Base-by-base conservation (phyloP, 1,140 invertebrate genomes). In the Bombus balteatus region DNA sequence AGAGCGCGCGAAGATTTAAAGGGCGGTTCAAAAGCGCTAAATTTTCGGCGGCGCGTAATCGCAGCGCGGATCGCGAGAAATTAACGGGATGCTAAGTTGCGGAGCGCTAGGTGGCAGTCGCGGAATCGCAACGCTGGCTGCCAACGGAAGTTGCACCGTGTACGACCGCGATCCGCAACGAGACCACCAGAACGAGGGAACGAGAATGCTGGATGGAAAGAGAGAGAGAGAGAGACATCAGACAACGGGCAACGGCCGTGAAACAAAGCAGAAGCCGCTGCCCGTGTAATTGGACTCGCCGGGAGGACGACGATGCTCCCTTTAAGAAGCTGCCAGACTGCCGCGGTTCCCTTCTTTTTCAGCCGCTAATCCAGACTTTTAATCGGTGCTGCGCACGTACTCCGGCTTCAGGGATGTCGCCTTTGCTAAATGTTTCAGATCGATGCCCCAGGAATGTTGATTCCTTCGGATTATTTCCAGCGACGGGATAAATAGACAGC, bases 221-320 rank as follows among this genome's bases (percentile, higher is more conserved):
- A n/a, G 1, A 41, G 37, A 59, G 34, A 41, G 75, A 59, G 34
- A 41, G 75, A 32, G 28, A 34, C 37, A 85, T 91, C 92, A 89
- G 88, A 85, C 90, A 90, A 87, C 90, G 88, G 90, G 92, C 93
- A 95, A 92, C 88, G 92, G 93, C 92, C 94, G 94, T 95, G 94
- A 95, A 95, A 95, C 94, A 95, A 94, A 95, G 94, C 94, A 94
- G 91, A 90, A 94, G 92, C 93, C 92, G 94, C 93, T 93, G 94
- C 92, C 94, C 95, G 95, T 95, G 95, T 95, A 95, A 95, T 95
- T 95, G 94, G 93, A 94, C 94, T 94, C 91, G 87, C 88, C 91
- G 87, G 91, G 90, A 91, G 91, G 88, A 92, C 90, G 90, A 77
- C 91, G 90, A 89, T 92, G 89, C 91, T 91, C 90, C 92, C 91